These are phyloP conservation scores for Clarias macrocephalus DNA, from an alignment of 2,113 vertebrate species.

Conservation along the genomic window DNA sequence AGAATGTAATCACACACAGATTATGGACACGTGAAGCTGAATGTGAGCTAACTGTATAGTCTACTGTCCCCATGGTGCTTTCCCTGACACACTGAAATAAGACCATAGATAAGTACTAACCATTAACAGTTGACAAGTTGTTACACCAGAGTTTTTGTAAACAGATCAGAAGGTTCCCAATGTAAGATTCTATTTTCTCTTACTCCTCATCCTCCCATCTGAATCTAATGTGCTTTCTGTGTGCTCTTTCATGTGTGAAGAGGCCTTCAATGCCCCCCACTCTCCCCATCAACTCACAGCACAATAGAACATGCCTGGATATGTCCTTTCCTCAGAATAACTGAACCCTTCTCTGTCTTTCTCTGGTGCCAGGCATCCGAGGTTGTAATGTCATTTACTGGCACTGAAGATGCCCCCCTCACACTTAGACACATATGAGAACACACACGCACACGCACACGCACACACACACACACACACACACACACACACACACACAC, in stretches of 20 bases:
- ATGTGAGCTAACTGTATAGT: too few relatives aligned
- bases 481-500: background rate
- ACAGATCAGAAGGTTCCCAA: slow-evolving; percentile 56
- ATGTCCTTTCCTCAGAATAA: slow-evolving; percentile 62
- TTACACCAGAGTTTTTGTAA: slow-evolving; percentile 57
- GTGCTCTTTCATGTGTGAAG: slow-evolving; percentile 74
- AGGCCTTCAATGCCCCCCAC: slow-evolving; percentile 66
- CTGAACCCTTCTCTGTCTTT: slow-evolving; percentile 29
- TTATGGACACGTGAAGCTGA: too few relatives aligned
- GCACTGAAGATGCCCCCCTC: slow-evolving; percentile 9
- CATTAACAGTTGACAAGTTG: slow-evolving; percentile 18
- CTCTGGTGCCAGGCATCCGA: slow-evolving; percentile 22
- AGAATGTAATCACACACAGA: too few relatives aligned
- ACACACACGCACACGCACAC: background rate
- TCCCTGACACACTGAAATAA: background rate
- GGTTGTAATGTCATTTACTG: slow-evolving; percentile 45
- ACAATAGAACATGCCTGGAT: slow-evolving; percentile 69
- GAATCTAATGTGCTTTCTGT: slow-evolving; percentile 74
- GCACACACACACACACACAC: background rate
- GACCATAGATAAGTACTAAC: background rate
- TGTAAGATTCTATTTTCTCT: slow-evolving; percentile 58
- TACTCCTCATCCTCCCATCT: slow-evolving; percentile 64
- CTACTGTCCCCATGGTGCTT: too few relatives aligned
- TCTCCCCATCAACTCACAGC: slow-evolving; percentile 53
- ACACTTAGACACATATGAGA: background rate